phyloP scores from a whole-genome alignment of 2,113 vertebrate genomes.

The Neodontobutis hainanensis region DNA sequence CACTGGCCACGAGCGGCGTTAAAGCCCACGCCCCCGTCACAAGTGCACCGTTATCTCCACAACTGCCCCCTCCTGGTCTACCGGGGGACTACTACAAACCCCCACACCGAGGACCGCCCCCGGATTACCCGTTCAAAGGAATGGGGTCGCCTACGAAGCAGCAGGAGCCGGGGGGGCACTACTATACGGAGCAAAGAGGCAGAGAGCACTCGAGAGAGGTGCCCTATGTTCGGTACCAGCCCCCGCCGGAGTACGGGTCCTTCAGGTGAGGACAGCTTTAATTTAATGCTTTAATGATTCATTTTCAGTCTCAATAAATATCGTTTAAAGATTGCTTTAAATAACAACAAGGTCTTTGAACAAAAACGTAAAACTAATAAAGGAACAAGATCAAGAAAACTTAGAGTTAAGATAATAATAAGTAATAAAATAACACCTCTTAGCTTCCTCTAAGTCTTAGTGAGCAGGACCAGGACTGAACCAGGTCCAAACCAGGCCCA shows the following conservation, averaged over 20 bases:
- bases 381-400: too few species aligned
- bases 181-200: constrained; percentile 88
- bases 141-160: constrained; percentile 84
- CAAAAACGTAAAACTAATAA: too few species aligned
- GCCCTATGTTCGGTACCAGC: constrained; percentile 95
- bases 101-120: constrained; percentile 90
- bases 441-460: too few species aligned
- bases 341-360: too few species aligned
- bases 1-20: constrained; percentile 93
- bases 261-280: constrained; percentile 88
- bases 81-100: constrained; percentile 90
- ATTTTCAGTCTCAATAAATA: too few species aligned
- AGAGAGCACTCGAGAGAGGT: constrained; percentile 88
- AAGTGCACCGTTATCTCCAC: constrained; percentile 86
- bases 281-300: too few species aligned
- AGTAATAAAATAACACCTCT: too few species aligned
- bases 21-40: constrained; percentile 94
- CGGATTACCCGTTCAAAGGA: constrained; percentile 94
- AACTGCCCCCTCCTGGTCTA: constrained; percentile 79
- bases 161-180: constrained; percentile 84
- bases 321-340: too few species aligned
- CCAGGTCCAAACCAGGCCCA: too few species aligned
- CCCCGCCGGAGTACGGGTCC: constrained; percentile 95
- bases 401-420: too few species aligned
- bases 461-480: too few species aligned